Base-by-base conservation (phyloP, 2,888 invertebrate species). In the Cyrtodaria siliqua region DNA sequence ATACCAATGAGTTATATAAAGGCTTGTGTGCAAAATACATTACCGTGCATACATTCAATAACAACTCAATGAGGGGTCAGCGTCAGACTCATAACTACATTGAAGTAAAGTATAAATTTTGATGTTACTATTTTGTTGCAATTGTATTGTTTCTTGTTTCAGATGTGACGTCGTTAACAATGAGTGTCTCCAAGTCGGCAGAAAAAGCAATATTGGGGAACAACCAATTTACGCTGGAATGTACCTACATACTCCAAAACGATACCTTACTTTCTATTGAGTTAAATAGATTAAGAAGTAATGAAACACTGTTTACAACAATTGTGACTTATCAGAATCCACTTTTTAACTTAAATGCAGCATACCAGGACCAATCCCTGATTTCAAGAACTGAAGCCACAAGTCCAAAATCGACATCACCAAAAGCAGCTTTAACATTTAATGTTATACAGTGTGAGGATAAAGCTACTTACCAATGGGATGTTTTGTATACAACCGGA, bases 131-230 rank as follows among this genome's bases (percentile, higher is more conserved):
- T n/a, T n/a, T n/a, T n/a, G n/a, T n/a, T n/a, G n/a, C n/a, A n/a
- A n/a, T n/a, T n/a, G n/a, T n/a, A n/a, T n/a, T n/a, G n/a, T 57
- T 49, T 49, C 38, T 29, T 18, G 40, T 67, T 70, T 63, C 71
- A 71, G 71, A 53, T 71, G 59, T 33, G 16, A 8, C 14, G 2
- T n/a, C 52, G 24, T 44, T 71, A 16, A 42, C 20, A 33, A 9
- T 71, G n/a, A 47, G 2, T 38, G 52, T 38, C 12, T 42, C 29
- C 18, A 44, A 33, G 23, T 27, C 47, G 9, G 14, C 42, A 6
- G 47, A 52, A 2, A 64, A 42, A 20, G 71, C 71, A n/a, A 44
- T 60, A 8, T 40, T 64, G 16, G 71, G 71, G 23, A 29, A 29
- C 47, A 64, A 64, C 42, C 12, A 14, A 3, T 71, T 59, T 38